Conservation (phyloP, 2,113 vertebrate species). For the Limnothrissa miodon region DNA sequence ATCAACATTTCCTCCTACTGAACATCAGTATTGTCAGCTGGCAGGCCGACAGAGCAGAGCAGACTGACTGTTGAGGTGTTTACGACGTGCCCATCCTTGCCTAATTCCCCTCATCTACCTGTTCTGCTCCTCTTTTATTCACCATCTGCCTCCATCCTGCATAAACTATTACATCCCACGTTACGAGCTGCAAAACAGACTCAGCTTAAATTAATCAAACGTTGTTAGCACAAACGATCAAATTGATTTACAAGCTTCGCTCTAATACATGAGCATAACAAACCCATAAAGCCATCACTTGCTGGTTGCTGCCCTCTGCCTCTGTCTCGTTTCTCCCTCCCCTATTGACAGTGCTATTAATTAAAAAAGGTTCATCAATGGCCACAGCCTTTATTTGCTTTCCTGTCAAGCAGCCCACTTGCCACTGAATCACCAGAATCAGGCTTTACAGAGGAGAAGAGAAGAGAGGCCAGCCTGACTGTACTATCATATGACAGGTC, state of each 20-base stretch:
- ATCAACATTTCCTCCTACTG: background rate
- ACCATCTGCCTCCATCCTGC: conserved; percentile 9
- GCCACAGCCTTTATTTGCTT: conserved; percentile 60
- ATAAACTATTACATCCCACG: conserved; percentile 32
- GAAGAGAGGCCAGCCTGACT: conserved; percentile 37
- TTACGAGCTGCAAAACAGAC: conserved; percentile 45
- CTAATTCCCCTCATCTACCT: conserved; percentile 30
- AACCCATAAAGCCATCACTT: conserved; percentile 36
- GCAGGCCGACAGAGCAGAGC: background rate
- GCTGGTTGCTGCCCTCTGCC: conserved; percentile 25
- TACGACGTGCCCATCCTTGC: background rate
- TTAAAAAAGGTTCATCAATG: conserved; percentile 57
- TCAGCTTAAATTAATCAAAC: conserved; percentile 53
- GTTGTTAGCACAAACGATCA: conserved; percentile 51
- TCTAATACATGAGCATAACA: conserved; percentile 33
- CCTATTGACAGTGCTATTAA: conserved; percentile 60
- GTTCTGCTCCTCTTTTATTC: conserved; percentile 5
- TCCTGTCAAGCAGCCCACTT: conserved; percentile 54
- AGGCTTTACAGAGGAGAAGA: conserved; percentile 4
- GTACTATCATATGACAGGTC: conserved; percentile 56
- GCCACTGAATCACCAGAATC: conserved; percentile 39
- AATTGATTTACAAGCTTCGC: conserved; percentile 53
- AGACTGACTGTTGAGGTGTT: background rate
- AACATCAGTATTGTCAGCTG: background rate
- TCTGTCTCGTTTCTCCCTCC: conserved; percentile 33